Evolutionary conservation across 2,888 invertebrate species (phyloP).

Genomic region (Agonopterix subpropinquella): DNA sequence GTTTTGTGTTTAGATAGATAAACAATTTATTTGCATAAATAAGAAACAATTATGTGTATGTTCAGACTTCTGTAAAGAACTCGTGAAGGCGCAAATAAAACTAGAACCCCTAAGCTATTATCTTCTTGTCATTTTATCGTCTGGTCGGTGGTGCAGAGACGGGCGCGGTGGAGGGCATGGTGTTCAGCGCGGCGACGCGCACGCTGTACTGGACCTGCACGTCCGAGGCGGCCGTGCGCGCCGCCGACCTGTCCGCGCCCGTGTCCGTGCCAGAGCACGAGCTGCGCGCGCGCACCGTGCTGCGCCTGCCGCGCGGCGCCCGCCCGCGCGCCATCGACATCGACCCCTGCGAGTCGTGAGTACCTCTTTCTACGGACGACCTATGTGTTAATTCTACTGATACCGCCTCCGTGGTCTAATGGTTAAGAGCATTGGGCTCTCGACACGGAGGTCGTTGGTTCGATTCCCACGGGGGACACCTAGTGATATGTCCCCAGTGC

Average conservation of each 20-base stretch:
- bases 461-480: too few relatives aligned
- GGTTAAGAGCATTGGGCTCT: too few relatives aligned
- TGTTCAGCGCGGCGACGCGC: slow-evolving; percentile 81
- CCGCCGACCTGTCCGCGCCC: slow-evolving; percentile 17
- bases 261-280: slow-evolving; percentile 4
- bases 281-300: slow-evolving; percentile 66
- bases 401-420: too few relatives aligned
- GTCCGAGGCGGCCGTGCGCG: slow-evolving; percentile 75
- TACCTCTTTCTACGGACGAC: slow-evolving; percentile 2
- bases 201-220: slow-evolving; percentile 92
- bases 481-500: too few relatives aligned
- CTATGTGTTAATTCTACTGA: too few relatives aligned
- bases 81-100: too few relatives aligned
- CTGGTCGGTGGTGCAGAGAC: slow-evolving; percentile 71
- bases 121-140: not conserved
- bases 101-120: too few relatives aligned
- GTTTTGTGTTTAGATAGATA: too few relatives aligned
- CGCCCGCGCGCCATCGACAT: slow-evolving; percentile 91
- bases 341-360: slow-evolving; percentile 81
- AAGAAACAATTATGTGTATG: too few relatives aligned
- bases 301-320: slow-evolving; percentile 81
- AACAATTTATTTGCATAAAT: too few relatives aligned
- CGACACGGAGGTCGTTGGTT: too few relatives aligned
- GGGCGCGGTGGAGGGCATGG: slow-evolving; percentile 92
- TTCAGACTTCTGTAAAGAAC: too few relatives aligned